phyloP scores from a whole-genome alignment of 2,113 vertebrate genomes.

The Aphyosemion australe region DNA sequence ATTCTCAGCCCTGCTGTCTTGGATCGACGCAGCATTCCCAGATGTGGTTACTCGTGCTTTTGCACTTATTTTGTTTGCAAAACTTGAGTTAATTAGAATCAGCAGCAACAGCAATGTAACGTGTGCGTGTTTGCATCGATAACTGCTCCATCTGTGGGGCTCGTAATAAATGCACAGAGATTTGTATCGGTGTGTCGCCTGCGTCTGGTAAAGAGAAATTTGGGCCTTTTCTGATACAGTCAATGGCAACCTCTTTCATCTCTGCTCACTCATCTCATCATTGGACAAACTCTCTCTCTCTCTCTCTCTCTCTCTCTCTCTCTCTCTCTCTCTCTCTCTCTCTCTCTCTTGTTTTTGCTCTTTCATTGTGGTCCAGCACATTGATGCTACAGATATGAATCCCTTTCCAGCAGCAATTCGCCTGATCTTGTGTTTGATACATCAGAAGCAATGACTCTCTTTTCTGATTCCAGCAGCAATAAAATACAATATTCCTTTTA shows the following conservation, averaged over 20 bases:
- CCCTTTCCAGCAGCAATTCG: conserved; percentile 54
- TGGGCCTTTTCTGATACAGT: conserved; percentile 37
- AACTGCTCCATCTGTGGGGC: conserved; percentile 33
- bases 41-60: conserved; percentile 49
- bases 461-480: conserved; percentile 62
- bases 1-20: conserved; percentile 41
- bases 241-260: conserved; percentile 54
- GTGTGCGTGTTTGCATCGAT: conserved; percentile 5
- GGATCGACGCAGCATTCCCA: conserved; percentile 45
- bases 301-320: conserved; percentile 15
- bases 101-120: conserved; percentile 1
- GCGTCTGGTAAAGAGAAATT: conserved; percentile 31
- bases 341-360: conserved; percentile 14
- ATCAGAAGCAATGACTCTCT: conserved; percentile 52
- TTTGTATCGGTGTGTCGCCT: conserved; percentile 14
- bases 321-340: conserved; percentile 22
- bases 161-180: conserved; percentile 28
- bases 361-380: conserved; percentile 57
- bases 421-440: conserved; percentile 56
- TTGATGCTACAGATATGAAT: conserved; percentile 65
- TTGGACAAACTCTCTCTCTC: neutral
- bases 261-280: conserved; percentile 35
- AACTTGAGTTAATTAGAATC: conserved; percentile 59
- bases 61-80: conserved; percentile 47
- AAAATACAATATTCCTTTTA: conserved; percentile 62